These are phyloP conservation scores for Anseranas semipalmata DNA, from an alignment of 2,113 vertebrate genomes.

Conservation along the genomic window DNA sequence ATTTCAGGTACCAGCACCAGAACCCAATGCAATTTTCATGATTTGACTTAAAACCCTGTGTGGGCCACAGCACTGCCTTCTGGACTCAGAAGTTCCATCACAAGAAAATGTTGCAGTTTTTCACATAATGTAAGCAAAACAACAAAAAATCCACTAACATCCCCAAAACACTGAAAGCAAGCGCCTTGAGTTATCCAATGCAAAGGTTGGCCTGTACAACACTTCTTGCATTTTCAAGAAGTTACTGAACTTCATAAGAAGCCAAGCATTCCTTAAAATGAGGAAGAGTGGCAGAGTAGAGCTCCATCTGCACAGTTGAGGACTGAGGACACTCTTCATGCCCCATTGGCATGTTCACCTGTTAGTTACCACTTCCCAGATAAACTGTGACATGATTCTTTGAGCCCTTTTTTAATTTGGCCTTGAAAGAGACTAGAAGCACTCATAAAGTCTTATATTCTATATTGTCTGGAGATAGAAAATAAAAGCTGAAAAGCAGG, in stretches of 20 bases:
- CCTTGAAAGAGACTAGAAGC: neutral
- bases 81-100: neutral
- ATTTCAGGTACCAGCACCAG: neutral
- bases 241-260: neutral
- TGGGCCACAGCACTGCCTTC: neutral
- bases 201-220: neutral
- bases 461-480: neutral
- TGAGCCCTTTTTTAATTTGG: neutral
- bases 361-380: neutral
- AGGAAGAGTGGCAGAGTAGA: neutral
- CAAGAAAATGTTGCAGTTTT: neutral
- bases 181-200: neutral
- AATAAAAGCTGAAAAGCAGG: neutral
- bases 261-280: neutral
- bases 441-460: neutral
- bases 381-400: neutral
- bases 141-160: neutral
- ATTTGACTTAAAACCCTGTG: neutral
- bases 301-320: neutral
- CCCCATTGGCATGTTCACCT: fast-evolving
- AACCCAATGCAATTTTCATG: neutral
- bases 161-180: neutral
- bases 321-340: neutral
- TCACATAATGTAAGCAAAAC: neutral
- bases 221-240: neutral